A percentile compares a stretch with the other conserved stretches of the same genome.
Conservation (phyloP, 2,113 vertebrate genomes). For the Chionomys nivalis region DNA sequence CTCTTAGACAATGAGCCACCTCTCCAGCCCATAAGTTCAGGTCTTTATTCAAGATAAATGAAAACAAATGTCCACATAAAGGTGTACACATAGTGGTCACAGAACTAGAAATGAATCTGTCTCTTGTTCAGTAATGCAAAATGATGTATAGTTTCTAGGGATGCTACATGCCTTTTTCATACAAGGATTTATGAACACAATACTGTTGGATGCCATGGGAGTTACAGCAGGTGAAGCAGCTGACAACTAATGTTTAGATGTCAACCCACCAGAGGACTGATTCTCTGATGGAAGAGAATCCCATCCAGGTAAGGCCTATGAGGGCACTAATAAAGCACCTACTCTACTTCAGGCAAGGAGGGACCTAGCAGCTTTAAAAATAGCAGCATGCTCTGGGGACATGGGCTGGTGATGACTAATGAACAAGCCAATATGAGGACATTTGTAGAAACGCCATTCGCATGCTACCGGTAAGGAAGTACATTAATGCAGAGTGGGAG, state of each 20-base stretch:
- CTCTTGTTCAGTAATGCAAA: not conserved
- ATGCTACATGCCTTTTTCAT: not conserved
- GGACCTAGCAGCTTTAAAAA: not conserved
- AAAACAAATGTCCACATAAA: not conserved
- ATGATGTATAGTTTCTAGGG: not conserved
- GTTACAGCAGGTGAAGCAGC: too few species aligned
- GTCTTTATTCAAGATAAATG: not conserved
- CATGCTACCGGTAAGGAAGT: not conserved
- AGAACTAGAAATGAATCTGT: not conserved
- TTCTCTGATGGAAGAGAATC: too few species aligned
- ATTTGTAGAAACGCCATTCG: not conserved
- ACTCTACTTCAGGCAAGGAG: not conserved
- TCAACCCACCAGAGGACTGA: too few species aligned
- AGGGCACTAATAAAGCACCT: not conserved
- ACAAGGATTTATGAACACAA: not conserved
- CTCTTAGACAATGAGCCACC: not conserved
- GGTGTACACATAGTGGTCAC: not conserved
- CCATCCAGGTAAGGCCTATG: too few species aligned
- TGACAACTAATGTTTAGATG: too few species aligned
- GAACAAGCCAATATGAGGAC: not conserved
- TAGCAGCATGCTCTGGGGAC: not conserved
- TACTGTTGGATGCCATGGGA: too few species aligned
- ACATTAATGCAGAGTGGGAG: not conserved
- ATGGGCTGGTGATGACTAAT: not conserved
- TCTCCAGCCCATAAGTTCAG: not conserved